Evolutionary conservation across 2,888 invertebrate species (phyloP).

Genomic region (Uropetala carovei): DNA sequence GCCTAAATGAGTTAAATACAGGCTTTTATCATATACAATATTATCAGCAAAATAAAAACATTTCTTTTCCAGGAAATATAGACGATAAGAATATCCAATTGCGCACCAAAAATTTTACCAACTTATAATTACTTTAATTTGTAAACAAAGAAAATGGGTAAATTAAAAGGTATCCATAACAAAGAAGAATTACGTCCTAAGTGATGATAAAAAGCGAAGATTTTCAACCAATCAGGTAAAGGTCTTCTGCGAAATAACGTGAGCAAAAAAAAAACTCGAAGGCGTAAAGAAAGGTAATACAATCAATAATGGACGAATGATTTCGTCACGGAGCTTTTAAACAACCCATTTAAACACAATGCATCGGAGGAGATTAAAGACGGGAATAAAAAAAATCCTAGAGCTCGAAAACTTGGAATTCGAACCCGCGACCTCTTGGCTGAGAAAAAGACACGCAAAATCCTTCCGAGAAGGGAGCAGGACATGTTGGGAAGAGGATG

Average conservation of each 20-base stretch:
- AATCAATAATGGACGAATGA: constrained; percentile 26
- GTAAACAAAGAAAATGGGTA: too few species aligned
- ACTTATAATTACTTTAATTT: too few species aligned
- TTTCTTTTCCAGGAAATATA: too few species aligned
- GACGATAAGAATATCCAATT: too few species aligned
- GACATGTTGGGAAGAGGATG: background rate
- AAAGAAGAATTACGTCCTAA: too few species aligned
- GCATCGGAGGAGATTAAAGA: constrained; percentile 23
- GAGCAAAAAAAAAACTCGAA: background rate
- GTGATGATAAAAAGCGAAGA: too few species aligned
- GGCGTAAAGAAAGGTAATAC: background rate
- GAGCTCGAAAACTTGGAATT: background rate
- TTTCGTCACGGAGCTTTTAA: background rate
- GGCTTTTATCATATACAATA: too few species aligned
- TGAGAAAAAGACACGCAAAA: background rate
- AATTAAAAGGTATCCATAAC: too few species aligned
- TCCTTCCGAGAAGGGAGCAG: background rate
- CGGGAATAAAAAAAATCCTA: background rate
- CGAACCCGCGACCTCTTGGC: constrained; percentile 12
- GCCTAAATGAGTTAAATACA: too few species aligned
- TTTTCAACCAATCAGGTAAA: too few species aligned
- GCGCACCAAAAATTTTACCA: too few species aligned
- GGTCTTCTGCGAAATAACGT: background rate
- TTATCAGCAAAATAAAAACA: too few species aligned
- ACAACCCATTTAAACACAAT: constrained; percentile 32